Evolutionary conservation across 2,113 vertebrate species (phyloP).

Genomic region (Syrrhaptes paradoxus): DNA sequence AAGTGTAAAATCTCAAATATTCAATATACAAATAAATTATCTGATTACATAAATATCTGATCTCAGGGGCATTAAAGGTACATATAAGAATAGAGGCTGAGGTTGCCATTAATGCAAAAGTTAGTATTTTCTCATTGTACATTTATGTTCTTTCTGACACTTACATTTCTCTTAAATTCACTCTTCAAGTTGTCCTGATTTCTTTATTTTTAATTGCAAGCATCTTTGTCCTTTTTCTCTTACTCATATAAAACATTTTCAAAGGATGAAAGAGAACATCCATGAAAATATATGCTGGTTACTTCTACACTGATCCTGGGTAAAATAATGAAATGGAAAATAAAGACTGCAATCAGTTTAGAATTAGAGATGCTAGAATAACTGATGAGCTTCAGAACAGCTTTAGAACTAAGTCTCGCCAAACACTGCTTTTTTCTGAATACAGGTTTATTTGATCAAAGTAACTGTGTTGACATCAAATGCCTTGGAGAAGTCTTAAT

Average conservation of each 20-base stretch:
- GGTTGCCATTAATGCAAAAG: neutral
- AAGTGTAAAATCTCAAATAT: neutral
- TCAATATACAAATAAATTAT: neutral
- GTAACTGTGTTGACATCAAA: neutral
- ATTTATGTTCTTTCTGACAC: neutral
- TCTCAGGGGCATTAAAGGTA: neutral
- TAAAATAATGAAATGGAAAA: neutral
- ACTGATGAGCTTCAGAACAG: neutral
- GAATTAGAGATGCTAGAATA: neutral
- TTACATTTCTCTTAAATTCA: neutral
- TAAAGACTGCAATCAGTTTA: neutral
- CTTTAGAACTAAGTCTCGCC: neutral
- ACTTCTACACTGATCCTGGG: neutral
- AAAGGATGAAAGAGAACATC: neutral
- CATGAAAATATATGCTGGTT: neutral
- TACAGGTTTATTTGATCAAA: neutral
- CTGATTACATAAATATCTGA: neutral
- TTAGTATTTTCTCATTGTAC: neutral
- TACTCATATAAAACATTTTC: neutral
- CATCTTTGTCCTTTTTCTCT: neutral
- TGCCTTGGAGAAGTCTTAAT: neutral
- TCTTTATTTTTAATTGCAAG: neutral
- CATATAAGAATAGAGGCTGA: neutral
- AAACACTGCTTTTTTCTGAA: neutral
- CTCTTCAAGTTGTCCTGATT: neutral